A percentile compares a stretch with the other conserved stretches of the same genome.
Conservation (phyloP, 92 coral and sea anemone species). For the Micromussa lordhowensis region DNA sequence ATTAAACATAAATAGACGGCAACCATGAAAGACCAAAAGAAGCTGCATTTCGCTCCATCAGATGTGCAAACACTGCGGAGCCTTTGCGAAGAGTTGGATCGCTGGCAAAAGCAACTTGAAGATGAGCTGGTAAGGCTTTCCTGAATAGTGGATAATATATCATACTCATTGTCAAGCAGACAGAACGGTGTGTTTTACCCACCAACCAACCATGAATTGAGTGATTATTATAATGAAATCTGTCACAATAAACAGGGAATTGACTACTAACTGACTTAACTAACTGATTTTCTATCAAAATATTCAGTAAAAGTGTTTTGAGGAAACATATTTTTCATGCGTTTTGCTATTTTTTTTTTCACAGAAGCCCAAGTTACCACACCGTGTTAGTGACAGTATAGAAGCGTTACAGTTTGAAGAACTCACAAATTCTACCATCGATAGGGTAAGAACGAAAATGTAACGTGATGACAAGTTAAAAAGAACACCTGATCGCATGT, state of each 20-base stretch:
- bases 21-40: constrained; percentile 23
- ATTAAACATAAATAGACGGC: neutral
- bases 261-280: neutral
- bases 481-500: no score
- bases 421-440: constrained; percentile 10
- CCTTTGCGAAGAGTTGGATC: constrained; percentile 11
- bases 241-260: neutral
- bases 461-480: no score
- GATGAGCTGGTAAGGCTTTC: neutral
- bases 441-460: constrained; percentile 16
- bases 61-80: neutral
- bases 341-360: neutral
- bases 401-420: neutral
- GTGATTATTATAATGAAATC: neutral
- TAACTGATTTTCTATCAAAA: neutral
- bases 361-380: neutral
- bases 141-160: no score
- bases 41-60: neutral
- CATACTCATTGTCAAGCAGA: no score
- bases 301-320: neutral
- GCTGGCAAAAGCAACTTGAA: constrained; percentile 6
- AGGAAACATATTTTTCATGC: no score
- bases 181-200: no score
- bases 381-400: neutral
- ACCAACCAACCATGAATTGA: no score